Evolutionary conservation across 2,113 vertebrate genomes (phyloP), one percentile per base, ranked within the genome.

Genomic region (Gymnogyps californianus): DNA sequence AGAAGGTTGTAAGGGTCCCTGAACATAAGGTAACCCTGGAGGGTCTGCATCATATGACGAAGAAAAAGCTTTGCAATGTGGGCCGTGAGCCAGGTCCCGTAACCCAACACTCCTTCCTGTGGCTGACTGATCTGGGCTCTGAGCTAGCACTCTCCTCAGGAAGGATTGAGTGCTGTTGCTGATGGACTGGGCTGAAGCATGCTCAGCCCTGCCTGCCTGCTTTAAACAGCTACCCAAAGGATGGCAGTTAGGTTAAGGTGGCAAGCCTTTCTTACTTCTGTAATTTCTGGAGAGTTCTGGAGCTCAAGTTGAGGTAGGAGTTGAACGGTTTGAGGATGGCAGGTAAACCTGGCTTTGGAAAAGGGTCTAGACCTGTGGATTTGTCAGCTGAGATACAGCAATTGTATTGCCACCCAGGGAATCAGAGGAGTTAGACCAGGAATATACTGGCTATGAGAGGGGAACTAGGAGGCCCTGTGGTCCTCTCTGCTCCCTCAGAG

Each of bases 51-150:
- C 19, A 11, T 13, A 6, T 13, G 34, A 40, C 3, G 6, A 93
- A 72, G 51, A 64, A 64, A 91, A 80, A 40, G 3, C 19, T 86
- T 90, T 8, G 3, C 19, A n/a, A 5, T 29, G 13, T 11, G 46
- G 36, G 61, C 16, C 0, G 0, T 17, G 25, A 92, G 12, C 44
- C 44, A 34, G 25, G 15, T 72, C 12, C 65, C 1, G 1, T 18
- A 32, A 74, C 11, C 34, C 36, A 47, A 7, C 22, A 8, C 12
- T 58, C 10, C 11, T 58, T 38, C 15, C 22, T 34, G 29, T 3
- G 36, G 7, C 16, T 70, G n/a, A 22, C 9, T 3, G 52, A 47
- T 25, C 21, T 25, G 8, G 29, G 12, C 38, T 66, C 81, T 59
- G 57, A 51, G 57, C 28, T 26, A 3, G 1, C 3, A 0, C 10